Percentiles rank a stretch among this genome's conserved stretches.
Conservation (phyloP, 2,797 vertebrate genomes). For the Sebastes cheni region DNA sequence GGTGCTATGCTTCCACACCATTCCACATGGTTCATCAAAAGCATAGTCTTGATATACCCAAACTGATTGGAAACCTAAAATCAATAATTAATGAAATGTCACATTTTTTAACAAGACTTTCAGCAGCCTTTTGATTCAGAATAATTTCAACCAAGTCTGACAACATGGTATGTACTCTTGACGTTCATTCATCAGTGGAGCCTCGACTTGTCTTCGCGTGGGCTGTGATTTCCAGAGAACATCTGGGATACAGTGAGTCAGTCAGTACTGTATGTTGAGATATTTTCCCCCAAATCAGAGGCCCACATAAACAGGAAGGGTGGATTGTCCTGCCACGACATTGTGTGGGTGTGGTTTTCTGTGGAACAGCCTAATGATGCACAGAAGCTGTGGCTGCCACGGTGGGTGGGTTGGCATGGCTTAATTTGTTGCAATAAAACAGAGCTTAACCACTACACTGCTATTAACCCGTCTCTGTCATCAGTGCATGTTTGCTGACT, state of each 20-base stretch:
- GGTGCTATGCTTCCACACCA: neutral
- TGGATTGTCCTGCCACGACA: slow-evolving; percentile 1
- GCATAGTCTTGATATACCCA: neutral
- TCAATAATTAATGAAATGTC: neutral
- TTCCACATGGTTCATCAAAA: neutral
- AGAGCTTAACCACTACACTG: neutral
- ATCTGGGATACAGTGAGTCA: slow-evolving; percentile 9
- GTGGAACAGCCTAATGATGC: neutral
- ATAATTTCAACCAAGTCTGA: neutral
- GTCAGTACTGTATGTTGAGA: neutral
- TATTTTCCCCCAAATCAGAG: slow-evolving; percentile 20
- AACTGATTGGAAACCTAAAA: neutral
- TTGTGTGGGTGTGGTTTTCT: slow-evolving; percentile 10
- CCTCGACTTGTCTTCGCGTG: neutral
- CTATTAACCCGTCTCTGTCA: neutral
- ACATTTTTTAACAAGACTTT: neutral
- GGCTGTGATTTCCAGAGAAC: neutral
- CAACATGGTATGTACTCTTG: neutral
- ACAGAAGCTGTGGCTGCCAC: neutral
- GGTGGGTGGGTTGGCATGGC: neutral
- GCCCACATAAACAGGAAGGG: neutral
- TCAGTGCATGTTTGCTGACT: neutral
- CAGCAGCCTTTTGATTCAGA: neutral
- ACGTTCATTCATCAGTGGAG: neutral
- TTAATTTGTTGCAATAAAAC: slow-evolving; percentile 7